Conservation (phyloP, 1,140 invertebrate genomes). For the Dufourea novaeangliae region DNA sequence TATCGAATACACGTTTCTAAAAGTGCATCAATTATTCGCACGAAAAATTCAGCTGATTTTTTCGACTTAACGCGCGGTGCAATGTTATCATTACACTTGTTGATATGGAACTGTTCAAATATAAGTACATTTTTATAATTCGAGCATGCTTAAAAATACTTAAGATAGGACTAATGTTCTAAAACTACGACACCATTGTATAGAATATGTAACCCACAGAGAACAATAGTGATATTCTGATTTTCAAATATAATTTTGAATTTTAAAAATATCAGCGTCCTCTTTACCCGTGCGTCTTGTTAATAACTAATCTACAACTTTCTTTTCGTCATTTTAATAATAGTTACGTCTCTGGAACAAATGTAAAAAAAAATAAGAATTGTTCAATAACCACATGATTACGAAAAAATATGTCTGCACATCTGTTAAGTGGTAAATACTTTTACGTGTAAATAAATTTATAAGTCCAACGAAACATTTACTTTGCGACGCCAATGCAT, state of each 20-base stretch:
- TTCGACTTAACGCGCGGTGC: constrained; percentile 18
- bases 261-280: constrained; percentile 40
- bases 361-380: not conserved
- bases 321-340: not conserved
- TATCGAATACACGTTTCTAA: constrained; percentile 23
- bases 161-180: constrained; percentile 44
- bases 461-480: not conserved
- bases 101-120: not conserved
- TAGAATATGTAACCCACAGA: constrained; percentile 58
- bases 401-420: constrained; percentile 6
- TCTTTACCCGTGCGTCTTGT: not conserved
- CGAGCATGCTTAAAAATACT: constrained; percentile 26
- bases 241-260: constrained; percentile 67
- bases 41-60: constrained; percentile 27
- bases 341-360: not conserved
- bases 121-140: constrained; percentile 34
- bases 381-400: constrained; percentile 12
- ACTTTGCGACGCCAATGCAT: constrained; percentile 20
- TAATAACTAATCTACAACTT: not conserved
- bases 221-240: constrained; percentile 58
- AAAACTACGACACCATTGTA: constrained; percentile 53
- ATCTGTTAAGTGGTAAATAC: not conserved
- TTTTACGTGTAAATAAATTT: not conserved
- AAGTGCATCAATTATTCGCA: not conserved
- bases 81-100: constrained; percentile 34